These are phyloP conservation scores for Sarcophaga variegata DNA, from an alignment of 2,888 invertebrate genomes.

Conservation along the genomic window DNA sequence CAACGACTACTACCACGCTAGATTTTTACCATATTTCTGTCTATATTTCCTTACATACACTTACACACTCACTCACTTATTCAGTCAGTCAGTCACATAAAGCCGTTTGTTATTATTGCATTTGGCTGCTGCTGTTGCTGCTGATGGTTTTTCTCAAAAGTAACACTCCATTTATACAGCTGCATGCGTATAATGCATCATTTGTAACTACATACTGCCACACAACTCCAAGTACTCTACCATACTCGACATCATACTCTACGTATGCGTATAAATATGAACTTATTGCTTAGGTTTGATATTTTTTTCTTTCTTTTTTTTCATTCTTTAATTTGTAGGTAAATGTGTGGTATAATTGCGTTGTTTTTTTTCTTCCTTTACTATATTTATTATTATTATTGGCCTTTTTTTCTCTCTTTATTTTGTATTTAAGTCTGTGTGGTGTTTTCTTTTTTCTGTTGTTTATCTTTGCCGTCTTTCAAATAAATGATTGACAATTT, in stretches of 20 bases:
- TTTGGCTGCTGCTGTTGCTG: constrained; percentile 22
- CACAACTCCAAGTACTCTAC: constrained; percentile 25
- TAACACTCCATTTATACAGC: constrained; percentile 64
- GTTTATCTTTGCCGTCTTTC: constrained; percentile 52
- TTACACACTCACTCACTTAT: no score
- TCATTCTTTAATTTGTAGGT: neutral
- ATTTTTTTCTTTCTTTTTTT: neutral
- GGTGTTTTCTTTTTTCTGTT: constrained; percentile 48
- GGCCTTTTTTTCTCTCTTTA: constrained; percentile 8
- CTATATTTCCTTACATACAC: neutral
- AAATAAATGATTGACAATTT: constrained; percentile 59
- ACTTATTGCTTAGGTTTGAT: constrained; percentile 55
- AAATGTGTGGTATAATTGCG: constrained; percentile 50
- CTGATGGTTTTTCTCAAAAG: constrained; percentile 36
- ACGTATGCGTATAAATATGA: constrained; percentile 42
- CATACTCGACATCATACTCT: neutral
- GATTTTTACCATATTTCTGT: constrained; percentile 34
- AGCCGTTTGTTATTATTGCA: neutral
- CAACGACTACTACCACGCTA: constrained; percentile 44
- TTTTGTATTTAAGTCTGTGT: constrained; percentile 31
- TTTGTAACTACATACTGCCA: constrained; percentile 63
- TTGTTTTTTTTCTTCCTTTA: constrained; percentile 16
- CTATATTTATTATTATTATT: constrained; percentile 34
- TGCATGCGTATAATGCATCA: constrained; percentile 69
- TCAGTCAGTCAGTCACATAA: no score